phyloP scores from a whole-genome alignment of 2,113 vertebrate species.

The Nesoenas mayeri region DNA sequence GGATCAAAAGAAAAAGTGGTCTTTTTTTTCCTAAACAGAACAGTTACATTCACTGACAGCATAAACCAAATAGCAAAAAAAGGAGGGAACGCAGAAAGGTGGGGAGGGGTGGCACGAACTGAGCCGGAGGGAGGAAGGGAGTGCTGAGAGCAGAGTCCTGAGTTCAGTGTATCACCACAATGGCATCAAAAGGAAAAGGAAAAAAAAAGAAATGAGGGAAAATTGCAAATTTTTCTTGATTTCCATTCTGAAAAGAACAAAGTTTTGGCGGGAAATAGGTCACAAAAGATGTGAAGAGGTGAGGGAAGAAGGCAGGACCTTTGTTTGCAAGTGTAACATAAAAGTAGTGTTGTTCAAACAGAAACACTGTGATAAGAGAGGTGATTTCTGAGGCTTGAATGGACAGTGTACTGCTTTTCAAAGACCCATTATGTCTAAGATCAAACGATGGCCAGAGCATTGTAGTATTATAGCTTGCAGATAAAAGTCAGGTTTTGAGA shows the following conservation, averaged over 20 bases:
- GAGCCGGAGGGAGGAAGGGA: not conserved
- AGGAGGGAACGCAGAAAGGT: not conserved
- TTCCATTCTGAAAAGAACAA: slow-evolving; percentile 12
- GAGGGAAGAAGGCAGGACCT: not conserved
- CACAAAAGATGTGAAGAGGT: not conserved
- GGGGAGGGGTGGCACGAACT: not conserved
- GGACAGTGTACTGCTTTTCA: slow-evolving; percentile 10
- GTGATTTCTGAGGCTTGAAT: not conserved
- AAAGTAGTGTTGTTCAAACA: not conserved
- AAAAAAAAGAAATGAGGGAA: not conserved
- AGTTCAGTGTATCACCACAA: not conserved
- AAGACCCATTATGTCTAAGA: not conserved
- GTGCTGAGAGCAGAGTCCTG: not conserved
- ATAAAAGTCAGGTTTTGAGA: slow-evolving; percentile 10
- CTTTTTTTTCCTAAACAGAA: slow-evolving; percentile 26
- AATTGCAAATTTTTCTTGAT: not conserved
- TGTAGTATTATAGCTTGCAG: not conserved
- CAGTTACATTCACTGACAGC: slow-evolving; percentile 10
- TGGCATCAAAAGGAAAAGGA: not conserved
- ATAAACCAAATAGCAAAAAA: slow-evolving; percentile 41
- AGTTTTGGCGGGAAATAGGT: not conserved
- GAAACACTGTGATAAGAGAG: slow-evolving; percentile 25
- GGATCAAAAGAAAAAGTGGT: slow-evolving; percentile 20
- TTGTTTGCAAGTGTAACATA: slow-evolving; percentile 22
- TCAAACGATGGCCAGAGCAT: not conserved